Evolutionary conservation across 2,797 vertebrate species (phyloP).

Genomic region (Poecilia wingei): DNA sequence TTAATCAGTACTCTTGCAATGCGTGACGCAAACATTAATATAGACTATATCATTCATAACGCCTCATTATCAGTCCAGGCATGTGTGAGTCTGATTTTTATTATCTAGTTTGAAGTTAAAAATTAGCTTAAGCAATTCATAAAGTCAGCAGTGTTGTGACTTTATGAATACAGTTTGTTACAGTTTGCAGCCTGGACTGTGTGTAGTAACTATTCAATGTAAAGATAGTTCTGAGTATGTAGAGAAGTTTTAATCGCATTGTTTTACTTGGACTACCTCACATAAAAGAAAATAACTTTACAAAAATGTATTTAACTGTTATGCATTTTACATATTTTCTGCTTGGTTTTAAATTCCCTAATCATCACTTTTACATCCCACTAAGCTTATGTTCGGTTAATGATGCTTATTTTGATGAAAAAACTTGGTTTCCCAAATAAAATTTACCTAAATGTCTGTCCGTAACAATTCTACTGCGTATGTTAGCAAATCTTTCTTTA

Average conservation of each 20-base stretch:
- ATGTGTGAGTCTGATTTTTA: not conserved
- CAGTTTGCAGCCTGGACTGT: not conserved
- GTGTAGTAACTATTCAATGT: not conserved
- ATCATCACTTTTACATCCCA: not conserved
- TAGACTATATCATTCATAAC: not conserved
- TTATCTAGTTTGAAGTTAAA: not conserved
- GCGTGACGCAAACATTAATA: not conserved
- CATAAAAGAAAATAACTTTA: not conserved
- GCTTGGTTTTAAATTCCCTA: not conserved
- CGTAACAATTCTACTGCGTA: not conserved
- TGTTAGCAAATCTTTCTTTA: not conserved
- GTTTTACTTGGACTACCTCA: not conserved
- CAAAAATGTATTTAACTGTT: not conserved
- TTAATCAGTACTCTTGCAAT: not conserved
- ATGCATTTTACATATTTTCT: not conserved
- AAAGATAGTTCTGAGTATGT: not conserved
- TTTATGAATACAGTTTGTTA: not conserved
- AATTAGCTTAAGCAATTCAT: not conserved
- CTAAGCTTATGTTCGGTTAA: not conserved
- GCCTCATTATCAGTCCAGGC: not conserved
- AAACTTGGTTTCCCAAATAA: not conserved
- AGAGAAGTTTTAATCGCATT: not conserved
- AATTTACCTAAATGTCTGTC: not conserved
- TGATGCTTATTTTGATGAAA: not conserved
- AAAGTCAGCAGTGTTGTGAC: not conserved